Conservation (phyloP, 1,140 invertebrate genomes). For the Charaxes varanes region DNA sequence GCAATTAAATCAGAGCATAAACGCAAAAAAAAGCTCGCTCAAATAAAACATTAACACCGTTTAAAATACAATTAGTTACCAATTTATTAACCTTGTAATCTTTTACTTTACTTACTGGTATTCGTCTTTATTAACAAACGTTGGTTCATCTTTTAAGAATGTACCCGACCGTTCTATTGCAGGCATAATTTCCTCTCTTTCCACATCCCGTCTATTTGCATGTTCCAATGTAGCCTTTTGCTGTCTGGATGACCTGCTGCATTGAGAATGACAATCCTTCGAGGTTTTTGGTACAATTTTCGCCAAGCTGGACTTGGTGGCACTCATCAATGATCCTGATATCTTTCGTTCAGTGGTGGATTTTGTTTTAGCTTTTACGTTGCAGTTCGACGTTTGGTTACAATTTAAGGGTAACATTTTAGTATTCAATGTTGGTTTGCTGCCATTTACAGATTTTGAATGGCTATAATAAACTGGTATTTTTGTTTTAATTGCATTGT, state of each 20-base stretch:
- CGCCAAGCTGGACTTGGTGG: conserved; percentile 57
- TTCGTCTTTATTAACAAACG: conserved; percentile 28
- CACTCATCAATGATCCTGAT: conserved; percentile 45
- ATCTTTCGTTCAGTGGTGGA: conserved; percentile 22
- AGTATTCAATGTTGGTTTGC: neutral
- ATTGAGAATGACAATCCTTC: conserved; percentile 5
- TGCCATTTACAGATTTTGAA: conserved; percentile 5
- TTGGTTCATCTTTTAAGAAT: conserved; percentile 81
- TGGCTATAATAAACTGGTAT: conserved; percentile 39
- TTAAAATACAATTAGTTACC: too few relatives aligned
- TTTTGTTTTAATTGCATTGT: conserved; percentile 38
- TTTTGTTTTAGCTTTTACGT: conserved; percentile 2
- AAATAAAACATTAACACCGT: too few relatives aligned
- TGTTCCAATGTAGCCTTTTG: conserved; percentile 9
- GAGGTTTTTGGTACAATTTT: conserved; percentile 40
- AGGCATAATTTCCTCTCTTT: conserved; percentile 34
- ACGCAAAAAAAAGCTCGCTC: too few relatives aligned
- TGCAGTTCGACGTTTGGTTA: neutral
- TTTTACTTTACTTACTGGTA: neutral
- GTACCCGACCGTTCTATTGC: conserved; percentile 78
- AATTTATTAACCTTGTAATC: too few relatives aligned
- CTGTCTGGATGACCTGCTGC: conserved; percentile 1
- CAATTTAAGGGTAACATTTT: neutral
- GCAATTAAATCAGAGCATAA: too few relatives aligned
- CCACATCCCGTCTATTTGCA: conserved; percentile 13